These are phyloP conservation scores for Heliconius eleuchia DNA, from an alignment of 1,140 invertebrate species.

Conservation along the genomic window DNA sequence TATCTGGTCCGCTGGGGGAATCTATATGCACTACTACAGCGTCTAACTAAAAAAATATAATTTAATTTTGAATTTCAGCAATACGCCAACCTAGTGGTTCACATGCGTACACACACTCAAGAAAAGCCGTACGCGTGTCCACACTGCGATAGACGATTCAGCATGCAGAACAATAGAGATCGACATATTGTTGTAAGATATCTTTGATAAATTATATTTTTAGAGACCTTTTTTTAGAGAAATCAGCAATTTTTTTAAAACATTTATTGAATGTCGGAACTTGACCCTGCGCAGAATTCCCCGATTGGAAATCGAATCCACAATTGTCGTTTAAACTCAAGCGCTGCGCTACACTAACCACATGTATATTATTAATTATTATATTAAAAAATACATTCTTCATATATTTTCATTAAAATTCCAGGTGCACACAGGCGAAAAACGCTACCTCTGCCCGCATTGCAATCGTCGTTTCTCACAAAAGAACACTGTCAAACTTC, in stretches of 20 bases:
- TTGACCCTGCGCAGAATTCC: too few relatives aligned
- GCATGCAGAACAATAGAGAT: constrained; percentile 73
- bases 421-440: constrained; percentile 72
- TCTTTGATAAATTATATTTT: not conserved
- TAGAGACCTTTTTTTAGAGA: not conserved
- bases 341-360: not conserved
- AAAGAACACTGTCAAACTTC: constrained; percentile 69
- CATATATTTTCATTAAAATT: not conserved
- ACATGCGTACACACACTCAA: constrained; percentile 83
- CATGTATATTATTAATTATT: not conserved
- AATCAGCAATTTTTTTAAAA: too few relatives aligned
- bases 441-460: constrained; percentile 68
- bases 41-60: too few relatives aligned
- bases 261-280: too few relatives aligned
- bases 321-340: not conserved
- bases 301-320: too few relatives aligned
- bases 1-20: too few relatives aligned
- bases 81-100: constrained; percentile 77
- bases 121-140: constrained; percentile 85
- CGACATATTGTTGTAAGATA: constrained; percentile 68
- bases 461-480: constrained; percentile 74
- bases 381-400: not conserved
- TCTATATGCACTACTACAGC: too few relatives aligned
- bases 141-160: constrained; percentile 84
- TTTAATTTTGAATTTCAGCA: constrained; percentile 47